These are phyloP conservation scores for Corapipo altera DNA, from an alignment of 2,113 vertebrate species.

Conservation along the genomic window DNA sequence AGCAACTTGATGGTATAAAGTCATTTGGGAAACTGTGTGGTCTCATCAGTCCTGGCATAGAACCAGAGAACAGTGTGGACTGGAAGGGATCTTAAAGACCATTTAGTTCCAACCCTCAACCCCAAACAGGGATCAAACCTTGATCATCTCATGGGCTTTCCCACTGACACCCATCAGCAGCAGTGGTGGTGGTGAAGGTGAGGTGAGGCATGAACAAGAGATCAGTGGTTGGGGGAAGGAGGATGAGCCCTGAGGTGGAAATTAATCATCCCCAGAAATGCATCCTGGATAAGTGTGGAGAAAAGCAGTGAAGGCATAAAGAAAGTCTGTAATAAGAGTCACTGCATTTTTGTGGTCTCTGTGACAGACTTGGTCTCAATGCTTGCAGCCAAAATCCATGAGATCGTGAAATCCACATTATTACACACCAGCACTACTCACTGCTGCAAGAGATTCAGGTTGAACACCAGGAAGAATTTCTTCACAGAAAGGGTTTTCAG, in stretches of 20 bases:
- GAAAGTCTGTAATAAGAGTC: neutral
- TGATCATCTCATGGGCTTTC: neutral
- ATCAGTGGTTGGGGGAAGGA: neutral
- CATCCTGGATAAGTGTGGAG: neutral
- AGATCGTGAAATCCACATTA: neutral
- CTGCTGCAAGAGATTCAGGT: neutral
- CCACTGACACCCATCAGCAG: neutral
- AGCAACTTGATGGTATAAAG: neutral
- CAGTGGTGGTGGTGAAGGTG: neutral
- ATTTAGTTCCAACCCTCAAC: rapidly evolving
- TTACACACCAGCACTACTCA: neutral
- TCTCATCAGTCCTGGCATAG: neutral
- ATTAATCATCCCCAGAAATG: neutral
- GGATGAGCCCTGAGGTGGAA: neutral
- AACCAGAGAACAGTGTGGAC: no score
- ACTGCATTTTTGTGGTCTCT: neutral
- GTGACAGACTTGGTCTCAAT: rapidly evolving
- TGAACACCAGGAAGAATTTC: neutral
- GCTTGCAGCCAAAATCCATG: neutral
- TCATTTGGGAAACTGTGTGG: neutral
- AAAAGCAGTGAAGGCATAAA: neutral
- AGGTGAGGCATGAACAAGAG: rapidly evolving
- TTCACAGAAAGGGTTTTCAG: neutral
- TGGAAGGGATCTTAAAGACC: neutral
- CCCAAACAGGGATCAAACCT: neutral